These are phyloP conservation scores for Brachyrhaphis roseni DNA, from an alignment of 2,797 vertebrate species.

Conservation along the genomic window DNA sequence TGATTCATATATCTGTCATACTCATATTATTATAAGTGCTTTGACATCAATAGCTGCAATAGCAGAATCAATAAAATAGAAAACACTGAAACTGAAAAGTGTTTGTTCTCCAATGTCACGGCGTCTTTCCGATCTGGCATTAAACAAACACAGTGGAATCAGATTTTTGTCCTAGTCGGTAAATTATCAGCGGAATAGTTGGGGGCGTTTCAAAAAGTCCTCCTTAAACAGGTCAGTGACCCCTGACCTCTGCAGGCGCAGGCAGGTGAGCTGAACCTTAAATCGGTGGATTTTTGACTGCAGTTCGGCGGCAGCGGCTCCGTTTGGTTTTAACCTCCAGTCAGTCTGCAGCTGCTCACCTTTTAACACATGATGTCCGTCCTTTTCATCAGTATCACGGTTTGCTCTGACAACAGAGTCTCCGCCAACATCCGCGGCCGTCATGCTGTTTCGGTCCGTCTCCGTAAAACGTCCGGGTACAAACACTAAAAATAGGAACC, in stretches of 20 bases:
- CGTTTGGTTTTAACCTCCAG: constrained; percentile 37
- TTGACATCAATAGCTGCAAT: too few species aligned
- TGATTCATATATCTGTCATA: too few species aligned
- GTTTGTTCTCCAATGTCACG: not conserved
- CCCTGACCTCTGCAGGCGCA: not conserved
- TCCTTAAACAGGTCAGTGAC: not conserved
- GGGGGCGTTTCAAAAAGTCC: too few species aligned
- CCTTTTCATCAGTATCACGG: constrained; percentile 23
- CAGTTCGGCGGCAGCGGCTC: not conserved
- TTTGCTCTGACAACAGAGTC: not conserved
- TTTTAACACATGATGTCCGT: constrained; percentile 60
- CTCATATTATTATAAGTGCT: too few species aligned
- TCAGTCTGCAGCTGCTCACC: constrained; percentile 36
- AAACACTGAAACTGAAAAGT: not conserved
- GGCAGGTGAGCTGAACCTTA: not conserved
- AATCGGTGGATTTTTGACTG: not conserved
- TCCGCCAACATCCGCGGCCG: constrained; percentile 23
- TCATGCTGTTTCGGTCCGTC: constrained; percentile 65
- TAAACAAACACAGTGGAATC: not conserved
- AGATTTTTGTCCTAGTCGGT: not conserved
- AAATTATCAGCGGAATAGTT: not conserved
- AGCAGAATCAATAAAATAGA: too few species aligned
- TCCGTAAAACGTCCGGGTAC: constrained; percentile 32
- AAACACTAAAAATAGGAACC: constrained; percentile 52
- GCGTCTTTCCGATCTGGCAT: not conserved